phyloP scores from a whole-genome alignment of 2,797 vertebrate genomes.

The Macrochelys suwanniensis region DNA sequence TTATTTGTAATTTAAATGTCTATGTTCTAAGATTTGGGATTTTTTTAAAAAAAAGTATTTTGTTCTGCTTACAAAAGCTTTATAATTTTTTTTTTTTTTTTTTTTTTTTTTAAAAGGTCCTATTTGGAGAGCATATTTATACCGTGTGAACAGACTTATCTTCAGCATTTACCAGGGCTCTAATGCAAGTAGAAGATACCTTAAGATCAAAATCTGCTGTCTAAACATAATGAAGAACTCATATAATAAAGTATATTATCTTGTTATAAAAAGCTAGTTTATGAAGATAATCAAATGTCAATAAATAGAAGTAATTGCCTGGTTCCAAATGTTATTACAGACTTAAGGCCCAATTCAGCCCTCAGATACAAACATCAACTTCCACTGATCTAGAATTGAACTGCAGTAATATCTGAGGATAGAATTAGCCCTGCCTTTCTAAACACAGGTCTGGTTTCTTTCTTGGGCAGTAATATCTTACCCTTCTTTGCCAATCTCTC shows the following conservation, averaged over 20 bases:
- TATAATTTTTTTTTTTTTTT: neutral
- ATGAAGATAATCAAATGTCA: neutral
- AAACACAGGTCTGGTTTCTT: fast-evolving
- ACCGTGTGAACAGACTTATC: neutral
- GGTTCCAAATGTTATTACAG: neutral
- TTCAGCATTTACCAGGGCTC: neutral
- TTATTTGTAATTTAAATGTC: neutral
- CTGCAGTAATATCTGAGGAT: fast-evolving
- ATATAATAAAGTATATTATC: neutral
- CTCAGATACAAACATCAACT: neutral
- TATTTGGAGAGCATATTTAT: neutral
- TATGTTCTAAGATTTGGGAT: neutral
- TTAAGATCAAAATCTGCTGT: neutral
- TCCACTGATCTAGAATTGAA: neutral
- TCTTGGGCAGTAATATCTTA: constrained; percentile 78
- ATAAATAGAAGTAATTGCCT: neutral
- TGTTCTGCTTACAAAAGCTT: neutral
- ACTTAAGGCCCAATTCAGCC: neutral
- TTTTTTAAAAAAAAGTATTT: neutral
- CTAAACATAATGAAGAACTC: neutral
- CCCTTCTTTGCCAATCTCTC: constrained; percentile 95
- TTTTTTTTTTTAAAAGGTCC: neutral
- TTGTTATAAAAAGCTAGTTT: neutral
- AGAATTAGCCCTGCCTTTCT: neutral
- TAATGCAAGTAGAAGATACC: neutral